Conservation (phyloP, 2,888 invertebrate genomes). For the Meliscaeva auricollis region DNA sequence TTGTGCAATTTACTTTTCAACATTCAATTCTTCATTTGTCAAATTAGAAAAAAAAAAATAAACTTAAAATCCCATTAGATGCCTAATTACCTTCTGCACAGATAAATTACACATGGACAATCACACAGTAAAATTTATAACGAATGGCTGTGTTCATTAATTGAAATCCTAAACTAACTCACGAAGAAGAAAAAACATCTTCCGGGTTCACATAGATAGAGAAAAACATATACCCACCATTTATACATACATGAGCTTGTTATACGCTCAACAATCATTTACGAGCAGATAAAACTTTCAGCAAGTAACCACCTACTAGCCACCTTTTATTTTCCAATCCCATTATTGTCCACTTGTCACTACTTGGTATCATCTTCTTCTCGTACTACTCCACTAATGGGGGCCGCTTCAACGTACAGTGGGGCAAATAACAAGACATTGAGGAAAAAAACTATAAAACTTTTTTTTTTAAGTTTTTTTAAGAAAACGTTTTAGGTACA, state of each 20-base stretch:
- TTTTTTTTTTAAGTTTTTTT: too few relatives aligned
- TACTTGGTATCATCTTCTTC: slow-evolving; percentile 53
- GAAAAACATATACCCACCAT: background rate
- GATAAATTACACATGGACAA: slow-evolving; percentile 23
- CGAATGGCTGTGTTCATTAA: slow-evolving; percentile 43
- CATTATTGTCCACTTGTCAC: slow-evolving; percentile 14
- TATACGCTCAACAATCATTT: slow-evolving; percentile 14
- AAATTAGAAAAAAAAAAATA: background rate
- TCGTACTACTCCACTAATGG: background rate
- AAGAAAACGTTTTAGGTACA: too few relatives aligned
- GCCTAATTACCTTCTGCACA: slow-evolving; percentile 8
- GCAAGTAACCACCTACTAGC: background rate
- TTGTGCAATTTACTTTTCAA: slow-evolving; percentile 19
- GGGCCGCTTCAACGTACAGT: background rate
- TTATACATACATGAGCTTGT: slow-evolving; percentile 22
- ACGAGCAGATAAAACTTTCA: slow-evolving; percentile 43
- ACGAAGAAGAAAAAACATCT: slow-evolving; percentile 10
- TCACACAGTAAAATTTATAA: background rate
- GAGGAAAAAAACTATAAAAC: background rate
- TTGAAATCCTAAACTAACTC: slow-evolving; percentile 36
- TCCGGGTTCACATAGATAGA: slow-evolving; percentile 58
- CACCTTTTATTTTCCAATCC: slow-evolving; percentile 3
- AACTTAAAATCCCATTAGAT: slow-evolving; percentile 33
- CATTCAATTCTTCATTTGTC: slow-evolving; percentile 9
- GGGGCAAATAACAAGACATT: background rate